These are phyloP conservation scores for Barypeithes pellucidus DNA, from an alignment of 2,888 invertebrate species.

Conservation along the genomic window DNA sequence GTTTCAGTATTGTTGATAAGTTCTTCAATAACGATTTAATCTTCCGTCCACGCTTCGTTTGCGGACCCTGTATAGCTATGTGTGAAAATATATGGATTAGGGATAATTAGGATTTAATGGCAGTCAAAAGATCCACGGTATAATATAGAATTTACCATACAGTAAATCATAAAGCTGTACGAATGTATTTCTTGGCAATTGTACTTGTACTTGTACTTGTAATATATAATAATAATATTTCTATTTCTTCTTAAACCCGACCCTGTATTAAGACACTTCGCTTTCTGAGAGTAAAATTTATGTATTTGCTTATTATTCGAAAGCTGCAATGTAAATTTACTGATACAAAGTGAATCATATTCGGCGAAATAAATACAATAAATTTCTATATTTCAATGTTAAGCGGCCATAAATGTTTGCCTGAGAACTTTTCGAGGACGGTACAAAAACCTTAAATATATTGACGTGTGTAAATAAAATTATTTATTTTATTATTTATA, in stretches of 20 bases:
- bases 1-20: no score
- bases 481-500: neutral
- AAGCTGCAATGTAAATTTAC: slow-evolving; percentile 52
- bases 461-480: slow-evolving; percentile 3
- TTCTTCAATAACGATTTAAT: no score
- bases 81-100: no score
- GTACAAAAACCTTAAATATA: slow-evolving; percentile 17
- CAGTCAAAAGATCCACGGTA: no score
- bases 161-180: no score
- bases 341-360: slow-evolving; percentile 48
- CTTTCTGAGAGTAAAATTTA: slow-evolving; percentile 57
- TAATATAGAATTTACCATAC: no score
- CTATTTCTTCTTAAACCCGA: slow-evolving; percentile 8
- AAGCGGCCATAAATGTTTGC: slow-evolving; percentile 64
- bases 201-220: no score
- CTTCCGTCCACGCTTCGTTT: no score
- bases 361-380: slow-evolving; percentile 63
- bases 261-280: slow-evolving; percentile 27
- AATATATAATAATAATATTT: neutral
- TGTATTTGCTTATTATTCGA: slow-evolving; percentile 60
- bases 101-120: no score
- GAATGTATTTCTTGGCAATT: no score
- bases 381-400: slow-evolving; percentile 64
- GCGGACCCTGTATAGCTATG: no score
- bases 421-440: slow-evolving; percentile 19